phyloP scores from a whole-genome alignment of 2,888 invertebrate genomes.

The Cephus rjabovi region DNA sequence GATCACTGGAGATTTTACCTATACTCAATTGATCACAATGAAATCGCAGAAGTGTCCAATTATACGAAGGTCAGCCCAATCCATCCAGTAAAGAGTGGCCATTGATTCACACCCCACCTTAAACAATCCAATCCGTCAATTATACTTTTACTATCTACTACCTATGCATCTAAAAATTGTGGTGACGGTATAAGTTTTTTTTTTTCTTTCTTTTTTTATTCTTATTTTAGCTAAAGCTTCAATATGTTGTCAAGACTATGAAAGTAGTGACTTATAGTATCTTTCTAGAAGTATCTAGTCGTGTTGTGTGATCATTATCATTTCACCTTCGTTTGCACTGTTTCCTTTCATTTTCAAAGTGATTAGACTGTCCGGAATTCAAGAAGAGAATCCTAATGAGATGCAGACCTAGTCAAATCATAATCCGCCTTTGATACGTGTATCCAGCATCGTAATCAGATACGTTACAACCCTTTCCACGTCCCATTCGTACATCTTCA shows the following conservation, averaged over 20 bases:
- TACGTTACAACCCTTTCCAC: neutral
- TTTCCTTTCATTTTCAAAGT: slow-evolving; percentile 1
- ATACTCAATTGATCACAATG: neutral
- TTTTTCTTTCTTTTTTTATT: slow-evolving; percentile 12
- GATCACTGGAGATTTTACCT: neutral
- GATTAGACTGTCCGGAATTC: neutral
- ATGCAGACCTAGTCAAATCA: neutral
- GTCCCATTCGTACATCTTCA: slow-evolving; percentile 6
- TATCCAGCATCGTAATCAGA: neutral
- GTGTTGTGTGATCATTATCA: neutral
- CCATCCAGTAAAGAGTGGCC: slow-evolving; percentile 16
- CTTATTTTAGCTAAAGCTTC: slow-evolving; percentile 37
- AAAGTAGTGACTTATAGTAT: slow-evolving; percentile 31
- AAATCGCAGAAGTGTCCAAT: slow-evolving; percentile 11
- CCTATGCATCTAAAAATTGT: slow-evolving; percentile 48
- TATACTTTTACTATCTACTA: slow-evolving; percentile 25
- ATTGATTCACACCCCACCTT: slow-evolving; percentile 13
- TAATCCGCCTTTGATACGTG: neutral
- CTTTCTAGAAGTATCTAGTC: slow-evolving; percentile 38
- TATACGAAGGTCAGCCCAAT: slow-evolving; percentile 19
- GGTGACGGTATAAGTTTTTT: slow-evolving; percentile 46
- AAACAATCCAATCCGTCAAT: slow-evolving; percentile 23
- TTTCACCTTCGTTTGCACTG: neutral
- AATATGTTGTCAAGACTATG: slow-evolving; percentile 34
- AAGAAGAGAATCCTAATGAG: neutral